Base-by-base conservation (phyloP, 1,140 invertebrate genomes). In the Apis laboriosa region DNA sequence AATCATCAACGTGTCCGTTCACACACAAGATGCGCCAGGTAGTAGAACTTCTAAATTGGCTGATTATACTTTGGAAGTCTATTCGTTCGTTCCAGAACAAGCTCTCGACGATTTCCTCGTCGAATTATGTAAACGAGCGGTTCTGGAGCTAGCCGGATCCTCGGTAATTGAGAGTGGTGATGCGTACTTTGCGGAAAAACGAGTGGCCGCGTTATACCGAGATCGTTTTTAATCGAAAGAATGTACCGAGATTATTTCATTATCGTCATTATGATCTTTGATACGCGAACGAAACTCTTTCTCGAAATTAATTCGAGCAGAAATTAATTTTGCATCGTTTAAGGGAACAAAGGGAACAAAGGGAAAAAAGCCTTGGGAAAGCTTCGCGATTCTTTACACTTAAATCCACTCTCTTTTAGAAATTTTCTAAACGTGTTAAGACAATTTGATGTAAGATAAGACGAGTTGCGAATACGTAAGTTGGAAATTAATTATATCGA, bases 81-180 rank as follows among this genome's bases (percentile, higher is more conserved):
- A 60, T 68, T 63, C 78, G 78, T 24, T 76, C 53, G 67, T 64
- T 56, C 58, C 24, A 19, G 2, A 56, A 13, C 49, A 28, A 21
- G 71, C 43, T 61, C 58, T 55, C 34, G 79, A 56, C 66, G 83
- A 85, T 88, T 88, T 85, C 67, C 34, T 43, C 86, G 86, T 80
- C 66, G 67, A 86, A 87, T 87, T 84, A 87, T 87, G 86, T 82
- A 87, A 87, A 87, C 74, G 76, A 84, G 81, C 51, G 60, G 73
- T 58, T 43, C 67, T 53, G 80, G 55, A 63, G 61, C 34, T 63
- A 66, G 56, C 81, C 72, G 66, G 34, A 86, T 77, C 78, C 68
- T 51, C 58, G 81, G 76, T 87, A 87, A 87, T 87, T 84, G 85
- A 87, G 74, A 63, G 56, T 11, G 17, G 75, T 28, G 53, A 70